Base-by-base conservation (phyloP, 2,888 invertebrate species). In the Lypha dubia region DNA sequence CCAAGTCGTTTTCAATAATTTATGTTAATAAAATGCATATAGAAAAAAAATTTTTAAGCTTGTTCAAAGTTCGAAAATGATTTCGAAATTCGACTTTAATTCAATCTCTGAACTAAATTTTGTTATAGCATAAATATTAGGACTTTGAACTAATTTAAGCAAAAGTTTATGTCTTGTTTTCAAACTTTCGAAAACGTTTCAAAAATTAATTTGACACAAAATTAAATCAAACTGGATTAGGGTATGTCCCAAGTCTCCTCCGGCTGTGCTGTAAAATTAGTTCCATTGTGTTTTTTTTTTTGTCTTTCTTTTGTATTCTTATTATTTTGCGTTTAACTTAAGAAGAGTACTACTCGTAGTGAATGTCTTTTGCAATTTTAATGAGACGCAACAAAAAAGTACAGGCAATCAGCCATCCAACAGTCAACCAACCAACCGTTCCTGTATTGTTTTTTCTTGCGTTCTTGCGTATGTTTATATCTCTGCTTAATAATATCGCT, bases 361-460 rank as follows among this genome's bases (percentile, higher is more conserved):
- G 80, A 84, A 80, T 81, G 84, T 84, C 81, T 80, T 84, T 81
- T 84, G 84, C 84, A 84, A 84, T 84, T 84, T 84, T 84, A 81
- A 84, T 84, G 84, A 84, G 81, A 77, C 46, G 73, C 80, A 79
- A 17, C 22, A 49, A 62, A 65, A 58, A 75, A 70, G 65, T 46
- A 15, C 44, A 60, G 51, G 41, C 28, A 53, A 56, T 32, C 63
- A 79, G 28, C 71, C 67, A 83, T 67, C 60, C 53, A 71, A 62
- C 62, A 58, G 38, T 73, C 46, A 65, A 46, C 15, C 41, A 70
- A 53, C 71, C 63, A 71, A 73, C 22, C 71, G 56, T 73, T 79
- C 38, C 58, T 76, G 41, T 44, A 63, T 71, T 38, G 41, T 62
- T 44, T 44, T 5, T 44, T 44, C 1, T n/a, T 35, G 44, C 44